Percentiles rank a stretch among this genome's conserved stretches.
phyloP scores from a whole-genome alignment of 37 sponge, comb jelly and placozoan species.

The Agelas oroides region DNA sequence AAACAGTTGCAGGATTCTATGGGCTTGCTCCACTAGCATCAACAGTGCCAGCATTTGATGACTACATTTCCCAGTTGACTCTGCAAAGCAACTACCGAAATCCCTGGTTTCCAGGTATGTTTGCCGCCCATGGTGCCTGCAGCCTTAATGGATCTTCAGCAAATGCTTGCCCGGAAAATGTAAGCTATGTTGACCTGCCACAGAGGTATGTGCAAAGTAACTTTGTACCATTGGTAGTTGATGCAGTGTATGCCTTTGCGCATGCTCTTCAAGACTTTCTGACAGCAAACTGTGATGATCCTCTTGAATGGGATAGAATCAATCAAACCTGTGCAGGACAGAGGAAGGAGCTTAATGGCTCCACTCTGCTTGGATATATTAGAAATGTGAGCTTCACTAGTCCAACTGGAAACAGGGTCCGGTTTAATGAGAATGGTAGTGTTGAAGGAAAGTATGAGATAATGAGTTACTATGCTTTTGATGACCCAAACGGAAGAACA shows the following conservation, averaged over 20 bases:
- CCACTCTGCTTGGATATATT: conserved; percentile 5
- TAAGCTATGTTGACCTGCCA: background rate
- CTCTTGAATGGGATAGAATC: conserved; percentile 12
- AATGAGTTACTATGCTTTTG: conserved; percentile 36
- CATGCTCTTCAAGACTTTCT: conserved; percentile 64
- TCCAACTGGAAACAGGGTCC: conserved; percentile 22
- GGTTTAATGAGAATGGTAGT: conserved; percentile 58
- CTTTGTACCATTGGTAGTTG: conserved; percentile 64
- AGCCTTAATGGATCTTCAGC: background rate
- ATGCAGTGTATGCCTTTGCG: conserved; percentile 78
- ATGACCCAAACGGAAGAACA: background rate
- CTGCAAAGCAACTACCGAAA: conserved; percentile 48
- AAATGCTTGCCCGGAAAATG: background rate
- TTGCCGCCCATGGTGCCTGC: background rate
- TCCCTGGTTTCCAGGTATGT: conserved; percentile 61
- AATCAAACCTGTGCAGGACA: conserved; percentile 29
- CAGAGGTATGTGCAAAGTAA: conserved; percentile 32
- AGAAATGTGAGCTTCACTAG: conserved; percentile 54
- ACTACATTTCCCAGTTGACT: conserved; percentile 59
- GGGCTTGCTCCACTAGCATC: conserved; percentile 49
- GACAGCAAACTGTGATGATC: conserved; percentile 50
- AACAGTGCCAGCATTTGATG: conserved; percentile 15
- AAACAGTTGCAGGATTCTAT: conserved; percentile 54
- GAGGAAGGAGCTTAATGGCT: conserved; percentile 10
- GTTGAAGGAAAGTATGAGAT: conserved; percentile 40